Evolutionary conservation across 2,113 vertebrate species (phyloP).

Genomic region (Progne subis): DNA sequence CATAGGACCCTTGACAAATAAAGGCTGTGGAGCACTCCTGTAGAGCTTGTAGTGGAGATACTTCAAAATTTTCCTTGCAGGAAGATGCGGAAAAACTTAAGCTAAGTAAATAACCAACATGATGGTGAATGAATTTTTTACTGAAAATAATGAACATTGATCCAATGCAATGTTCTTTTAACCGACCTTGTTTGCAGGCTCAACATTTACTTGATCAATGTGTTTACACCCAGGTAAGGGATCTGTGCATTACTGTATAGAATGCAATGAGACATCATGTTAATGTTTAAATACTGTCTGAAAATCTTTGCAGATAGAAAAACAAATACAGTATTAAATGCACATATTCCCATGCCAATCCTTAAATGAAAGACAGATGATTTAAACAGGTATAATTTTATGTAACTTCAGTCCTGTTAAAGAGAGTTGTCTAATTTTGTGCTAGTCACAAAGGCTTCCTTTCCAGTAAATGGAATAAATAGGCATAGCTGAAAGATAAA

Average conservation of each 20-base stretch:
- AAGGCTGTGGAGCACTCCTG: not conserved
- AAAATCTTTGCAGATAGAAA: not conserved
- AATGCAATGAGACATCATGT: not conserved
- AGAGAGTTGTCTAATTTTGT: constrained; percentile 44
- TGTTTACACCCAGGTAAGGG: not conserved
- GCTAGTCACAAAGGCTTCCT: constrained; percentile 38
- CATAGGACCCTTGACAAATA: not conserved
- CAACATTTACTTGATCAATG: not conserved
- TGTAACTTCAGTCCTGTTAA: not conserved
- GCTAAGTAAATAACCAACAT: not conserved
- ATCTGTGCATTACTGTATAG: not conserved
- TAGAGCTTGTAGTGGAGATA: not conserved
- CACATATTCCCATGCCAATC: not conserved
- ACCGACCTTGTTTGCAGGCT: not conserved
- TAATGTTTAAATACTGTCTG: not conserved
- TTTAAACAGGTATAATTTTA: constrained; percentile 17
- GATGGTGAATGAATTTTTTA: not conserved
- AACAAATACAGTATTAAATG: not conserved
- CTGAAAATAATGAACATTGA: not conserved
- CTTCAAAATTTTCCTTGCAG: not conserved
- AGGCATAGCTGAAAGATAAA: constrained; percentile 57
- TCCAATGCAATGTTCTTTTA: not conserved
- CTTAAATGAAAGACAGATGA: not conserved
- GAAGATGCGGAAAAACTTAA: not conserved
- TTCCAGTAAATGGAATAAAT: constrained; percentile 50